phyloP scores from a whole-genome alignment of 2,888 invertebrate genomes.

The Tyria jacobaeae region DNA sequence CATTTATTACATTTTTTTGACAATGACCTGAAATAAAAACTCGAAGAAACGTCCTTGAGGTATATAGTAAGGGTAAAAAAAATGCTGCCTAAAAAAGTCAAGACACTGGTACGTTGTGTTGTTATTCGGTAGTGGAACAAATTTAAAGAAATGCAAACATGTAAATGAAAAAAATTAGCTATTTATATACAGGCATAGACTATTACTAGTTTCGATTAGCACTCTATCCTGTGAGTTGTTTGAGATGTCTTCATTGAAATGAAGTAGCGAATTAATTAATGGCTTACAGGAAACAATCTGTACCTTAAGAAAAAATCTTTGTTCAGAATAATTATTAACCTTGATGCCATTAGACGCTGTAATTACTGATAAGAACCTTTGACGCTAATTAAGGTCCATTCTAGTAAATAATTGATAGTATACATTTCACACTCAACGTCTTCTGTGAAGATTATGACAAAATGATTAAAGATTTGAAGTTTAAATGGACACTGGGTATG shows the following conservation, averaged over 20 bases:
- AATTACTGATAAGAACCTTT: neutral
- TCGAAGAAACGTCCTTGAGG: too few relatives aligned
- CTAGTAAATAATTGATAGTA: neutral
- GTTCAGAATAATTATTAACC: neutral
- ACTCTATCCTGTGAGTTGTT: neutral
- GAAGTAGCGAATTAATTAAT: neutral
- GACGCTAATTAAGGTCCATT: neutral
- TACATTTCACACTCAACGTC: neutral
- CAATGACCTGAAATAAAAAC: too few relatives aligned
- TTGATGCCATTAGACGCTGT: neutral
- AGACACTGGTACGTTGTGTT: too few relatives aligned
- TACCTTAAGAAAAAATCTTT: neutral
- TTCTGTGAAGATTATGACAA: neutral
- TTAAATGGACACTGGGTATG: neutral
- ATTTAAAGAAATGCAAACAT: too few relatives aligned
- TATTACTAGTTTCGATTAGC: too few relatives aligned
- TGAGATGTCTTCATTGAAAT: neutral
- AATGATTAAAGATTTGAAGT: neutral
- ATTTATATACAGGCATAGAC: too few relatives aligned
- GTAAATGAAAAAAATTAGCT: too few relatives aligned
- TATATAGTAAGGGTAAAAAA: too few relatives aligned
- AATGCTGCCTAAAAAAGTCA: too few relatives aligned
- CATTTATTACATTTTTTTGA: too few relatives aligned
- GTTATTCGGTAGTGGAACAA: too few relatives aligned
- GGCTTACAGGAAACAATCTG: conserved; percentile 3